Percentiles rank a stretch among this genome's conserved stretches.
phyloP scores from a whole-genome alignment of 2,888 invertebrate genomes.

The Morpho achilles region DNA sequence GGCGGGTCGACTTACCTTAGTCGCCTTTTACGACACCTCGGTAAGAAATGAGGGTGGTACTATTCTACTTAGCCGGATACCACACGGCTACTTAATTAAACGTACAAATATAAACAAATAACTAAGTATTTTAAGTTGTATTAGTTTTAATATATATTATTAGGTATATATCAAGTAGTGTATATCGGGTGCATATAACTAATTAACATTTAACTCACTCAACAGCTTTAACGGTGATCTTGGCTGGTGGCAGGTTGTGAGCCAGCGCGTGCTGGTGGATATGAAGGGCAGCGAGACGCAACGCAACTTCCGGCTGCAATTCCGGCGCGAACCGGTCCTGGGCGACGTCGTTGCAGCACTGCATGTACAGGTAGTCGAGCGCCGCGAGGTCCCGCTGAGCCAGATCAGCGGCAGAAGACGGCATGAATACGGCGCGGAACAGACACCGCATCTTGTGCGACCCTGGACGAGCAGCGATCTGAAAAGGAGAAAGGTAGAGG shows the following conservation, averaged over 20 bases:
- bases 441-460: slow-evolving; percentile 94
- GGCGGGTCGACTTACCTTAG: too few species aligned
- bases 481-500: slow-evolving; percentile 26
- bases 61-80: too few species aligned
- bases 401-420: slow-evolving; percentile 89
- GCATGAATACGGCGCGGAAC: slow-evolving; percentile 93
- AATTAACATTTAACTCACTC: slow-evolving; percentile 22
- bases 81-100: too few species aligned
- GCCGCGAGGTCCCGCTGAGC: slow-evolving; percentile 91
- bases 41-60: too few species aligned
- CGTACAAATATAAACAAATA: too few species aligned
- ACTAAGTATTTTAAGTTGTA: too few species aligned
- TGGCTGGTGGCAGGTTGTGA: slow-evolving; percentile 87
- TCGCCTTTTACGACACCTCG: too few species aligned
- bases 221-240: slow-evolving; percentile 86
- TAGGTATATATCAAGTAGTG: too few species aligned
- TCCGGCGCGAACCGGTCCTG: slow-evolving; percentile 95
- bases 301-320: slow-evolving; percentile 88
- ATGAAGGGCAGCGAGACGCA: slow-evolving; percentile 92
- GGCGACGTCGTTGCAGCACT: slow-evolving; percentile 96
- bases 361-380: slow-evolving; percentile 93
- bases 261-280: slow-evolving; percentile 94
- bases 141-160: too few species aligned
- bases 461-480: slow-evolving; percentile 95
- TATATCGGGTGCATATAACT: too few species aligned